A percentile compares a stretch with the other conserved stretches of the same genome.
Evolutionary conservation across 2,888 invertebrate genomes (phyloP).

Genomic region (Agrenia bidenticulata): DNA sequence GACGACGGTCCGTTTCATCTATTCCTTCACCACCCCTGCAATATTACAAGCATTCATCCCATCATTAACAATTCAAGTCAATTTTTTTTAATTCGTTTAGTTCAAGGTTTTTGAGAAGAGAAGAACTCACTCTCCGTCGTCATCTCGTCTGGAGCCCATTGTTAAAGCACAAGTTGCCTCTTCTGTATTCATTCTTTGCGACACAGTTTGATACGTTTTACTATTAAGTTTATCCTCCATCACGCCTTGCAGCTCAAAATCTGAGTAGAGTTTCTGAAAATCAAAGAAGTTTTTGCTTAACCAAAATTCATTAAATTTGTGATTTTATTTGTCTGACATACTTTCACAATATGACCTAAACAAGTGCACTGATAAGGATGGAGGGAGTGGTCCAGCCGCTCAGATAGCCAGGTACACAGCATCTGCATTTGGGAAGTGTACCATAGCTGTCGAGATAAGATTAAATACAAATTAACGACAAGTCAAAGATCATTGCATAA

Average conservation of each 20-base stretch:
- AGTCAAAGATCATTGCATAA: background rate
- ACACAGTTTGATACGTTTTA: conserved; percentile 89
- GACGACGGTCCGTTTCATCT: conserved; percentile 61
- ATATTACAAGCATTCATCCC: too few species aligned
- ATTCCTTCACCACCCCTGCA: conserved; percentile 61
- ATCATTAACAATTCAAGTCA: too few species aligned
- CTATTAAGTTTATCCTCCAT: conserved; percentile 96
- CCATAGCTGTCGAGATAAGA: conserved; percentile 72
- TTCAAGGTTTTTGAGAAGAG: too few species aligned
- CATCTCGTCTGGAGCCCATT: conserved; percentile 48
- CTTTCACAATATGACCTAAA: conserved; percentile 92
- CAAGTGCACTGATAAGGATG: conserved; percentile 98
- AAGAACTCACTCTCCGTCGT: conserved; percentile 46
- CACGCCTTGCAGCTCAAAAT: conserved; percentile 98
- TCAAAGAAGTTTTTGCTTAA: too few species aligned
- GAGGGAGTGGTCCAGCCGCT: conserved; percentile 86
- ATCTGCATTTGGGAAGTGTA: conserved; percentile 91
- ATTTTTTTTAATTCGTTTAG: too few species aligned
- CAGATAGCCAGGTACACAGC: conserved; percentile 91
- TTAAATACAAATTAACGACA: background rate
- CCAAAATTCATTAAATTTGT: too few species aligned
- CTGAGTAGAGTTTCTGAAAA: conserved; percentile 92
- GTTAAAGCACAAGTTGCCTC: conserved; percentile 90
- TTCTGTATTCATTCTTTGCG: conserved; percentile 92
- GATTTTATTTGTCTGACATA: conserved; percentile 55